These are phyloP conservation scores for Butastur rufipennis DNA, from an alignment of 2,113 vertebrate genomes.

Conservation along the genomic window DNA sequence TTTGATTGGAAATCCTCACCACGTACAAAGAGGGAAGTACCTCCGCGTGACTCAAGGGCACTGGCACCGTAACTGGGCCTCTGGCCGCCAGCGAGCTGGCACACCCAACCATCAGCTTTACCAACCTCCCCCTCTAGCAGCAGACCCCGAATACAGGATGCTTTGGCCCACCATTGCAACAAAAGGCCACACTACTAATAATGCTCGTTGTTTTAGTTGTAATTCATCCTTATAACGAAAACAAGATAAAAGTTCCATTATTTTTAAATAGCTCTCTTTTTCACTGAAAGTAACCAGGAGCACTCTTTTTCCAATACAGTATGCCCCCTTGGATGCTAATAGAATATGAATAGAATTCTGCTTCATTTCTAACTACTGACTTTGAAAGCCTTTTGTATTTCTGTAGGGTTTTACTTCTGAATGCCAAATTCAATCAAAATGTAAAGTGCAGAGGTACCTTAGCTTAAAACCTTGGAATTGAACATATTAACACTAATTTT, in stretches of 20 bases:
- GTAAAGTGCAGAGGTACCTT: background rate
- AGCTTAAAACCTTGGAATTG: background rate
- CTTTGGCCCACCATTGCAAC: background rate
- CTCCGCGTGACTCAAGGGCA: accelerated
- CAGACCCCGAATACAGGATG: accelerated
- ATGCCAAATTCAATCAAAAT: background rate
- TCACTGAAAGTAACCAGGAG: background rate
- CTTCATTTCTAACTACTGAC: background rate
- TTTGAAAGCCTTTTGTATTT: background rate
- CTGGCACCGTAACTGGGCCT: accelerated
- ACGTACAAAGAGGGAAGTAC: accelerated
- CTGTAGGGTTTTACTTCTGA: background rate
- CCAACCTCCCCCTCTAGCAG: accelerated
- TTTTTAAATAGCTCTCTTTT: background rate
- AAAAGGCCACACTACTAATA: accelerated
- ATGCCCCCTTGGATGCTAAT: too few species aligned
- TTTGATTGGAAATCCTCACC: accelerated
- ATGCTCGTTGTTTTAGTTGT: accelerated
- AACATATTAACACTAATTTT: background rate
- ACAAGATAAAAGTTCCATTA: accelerated
- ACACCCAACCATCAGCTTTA: accelerated
- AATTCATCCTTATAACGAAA: accelerated
- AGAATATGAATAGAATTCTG: background rate
- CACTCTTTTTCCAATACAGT: background rate
- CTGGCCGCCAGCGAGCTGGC: background rate